Evolutionary conservation across 2,113 vertebrate genomes (phyloP).

Genomic region (Sceloporus undulatus): DNA sequence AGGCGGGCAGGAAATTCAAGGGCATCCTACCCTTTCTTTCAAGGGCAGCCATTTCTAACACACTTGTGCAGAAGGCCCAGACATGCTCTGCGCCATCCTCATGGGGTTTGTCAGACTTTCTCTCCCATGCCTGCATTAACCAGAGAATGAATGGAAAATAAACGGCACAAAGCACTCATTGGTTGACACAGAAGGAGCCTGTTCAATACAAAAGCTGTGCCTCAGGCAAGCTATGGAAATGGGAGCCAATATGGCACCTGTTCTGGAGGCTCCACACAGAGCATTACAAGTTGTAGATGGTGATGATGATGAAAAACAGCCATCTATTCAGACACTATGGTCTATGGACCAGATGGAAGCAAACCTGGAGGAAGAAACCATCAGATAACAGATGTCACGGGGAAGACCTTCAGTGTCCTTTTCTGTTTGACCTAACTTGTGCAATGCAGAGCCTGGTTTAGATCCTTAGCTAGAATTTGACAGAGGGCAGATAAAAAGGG

Average conservation of each 20-base stretch:
- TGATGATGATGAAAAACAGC: not conserved
- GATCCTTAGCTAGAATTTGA: not conserved
- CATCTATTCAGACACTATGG: not conserved
- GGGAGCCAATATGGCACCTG: not conserved
- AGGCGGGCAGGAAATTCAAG: constrained; percentile 70
- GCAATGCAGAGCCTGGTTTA: not conserved
- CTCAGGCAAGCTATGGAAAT: not conserved
- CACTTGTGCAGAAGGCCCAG: constrained; percentile 18
- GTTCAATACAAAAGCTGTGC: not conserved
- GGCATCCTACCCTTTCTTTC: constrained; percentile 73
- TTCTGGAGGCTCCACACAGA: not conserved
- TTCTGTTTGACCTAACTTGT: not conserved
- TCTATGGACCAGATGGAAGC: not conserved
- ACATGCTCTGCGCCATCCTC: not conserved
- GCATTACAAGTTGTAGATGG: not conserved
- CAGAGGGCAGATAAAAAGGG: not conserved
- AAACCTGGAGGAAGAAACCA: not conserved
- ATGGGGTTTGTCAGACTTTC: not conserved
- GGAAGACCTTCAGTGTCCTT: not conserved
- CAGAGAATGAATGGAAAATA: not conserved
- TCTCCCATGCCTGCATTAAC: not conserved
- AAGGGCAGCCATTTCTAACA: constrained; percentile 73
- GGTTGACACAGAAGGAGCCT: not conserved
- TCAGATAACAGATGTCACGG: not conserved
- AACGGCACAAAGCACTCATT: not conserved